Percentiles rank a stretch among this genome's conserved stretches.
phyloP scores from a whole-genome alignment of 2,113 vertebrate species.

The Urocolius indicus region DNA sequence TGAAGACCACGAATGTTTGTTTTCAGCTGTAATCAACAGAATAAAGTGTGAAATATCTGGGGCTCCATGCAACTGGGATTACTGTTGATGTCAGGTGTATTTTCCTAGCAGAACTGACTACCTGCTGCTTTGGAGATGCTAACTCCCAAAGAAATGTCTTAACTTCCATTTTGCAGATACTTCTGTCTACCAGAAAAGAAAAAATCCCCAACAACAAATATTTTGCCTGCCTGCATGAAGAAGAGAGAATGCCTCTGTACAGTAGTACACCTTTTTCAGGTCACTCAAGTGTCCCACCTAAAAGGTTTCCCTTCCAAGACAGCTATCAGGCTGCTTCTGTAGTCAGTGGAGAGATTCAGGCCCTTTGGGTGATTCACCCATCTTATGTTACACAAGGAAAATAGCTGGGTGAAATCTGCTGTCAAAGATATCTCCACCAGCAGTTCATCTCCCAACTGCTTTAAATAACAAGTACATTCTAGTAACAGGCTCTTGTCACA shows the following conservation, averaged over 20 bases:
- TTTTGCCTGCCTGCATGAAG: background rate
- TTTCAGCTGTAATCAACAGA: constrained; percentile 23
- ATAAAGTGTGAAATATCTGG: background rate
- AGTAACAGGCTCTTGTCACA: background rate
- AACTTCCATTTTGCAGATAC: background rate
- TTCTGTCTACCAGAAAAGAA: background rate
- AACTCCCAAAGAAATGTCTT: background rate
- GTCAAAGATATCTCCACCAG: background rate
- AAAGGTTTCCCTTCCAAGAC: background rate
- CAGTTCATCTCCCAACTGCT: background rate
- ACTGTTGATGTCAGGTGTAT: background rate
- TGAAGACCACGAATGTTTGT: background rate
- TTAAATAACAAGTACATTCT: background rate
- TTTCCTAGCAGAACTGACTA: background rate
- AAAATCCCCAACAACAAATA: background rate
- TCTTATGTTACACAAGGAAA: background rate
- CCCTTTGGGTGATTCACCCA: background rate
- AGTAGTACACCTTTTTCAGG: background rate
- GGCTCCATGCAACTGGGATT: background rate
- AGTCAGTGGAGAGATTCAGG: background rate
- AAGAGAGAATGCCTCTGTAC: background rate
- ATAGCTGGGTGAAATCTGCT: background rate
- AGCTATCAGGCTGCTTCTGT: background rate
- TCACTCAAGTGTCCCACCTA: background rate
- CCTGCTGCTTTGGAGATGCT: background rate